phyloP scores from a whole-genome alignment of 2,797 vertebrate species.

The Choloepus didactylus region DNA sequence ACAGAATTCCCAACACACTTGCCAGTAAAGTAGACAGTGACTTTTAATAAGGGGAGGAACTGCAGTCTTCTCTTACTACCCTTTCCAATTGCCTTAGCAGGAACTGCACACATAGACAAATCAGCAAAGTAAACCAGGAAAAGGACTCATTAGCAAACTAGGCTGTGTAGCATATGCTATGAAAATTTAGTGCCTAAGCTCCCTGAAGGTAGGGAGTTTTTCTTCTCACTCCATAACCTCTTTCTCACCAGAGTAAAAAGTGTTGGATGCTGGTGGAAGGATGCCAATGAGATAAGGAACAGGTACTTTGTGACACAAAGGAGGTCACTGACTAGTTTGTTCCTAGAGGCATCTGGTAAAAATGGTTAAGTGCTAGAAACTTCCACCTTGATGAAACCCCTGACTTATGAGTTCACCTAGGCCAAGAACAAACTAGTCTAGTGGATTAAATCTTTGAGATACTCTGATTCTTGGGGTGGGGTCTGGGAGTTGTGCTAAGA shows the following conservation, averaged over 20 bases:
- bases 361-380: conserved; percentile 51
- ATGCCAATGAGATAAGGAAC: conserved; percentile 12
- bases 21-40: conserved; percentile 10
- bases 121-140: conserved; percentile 38
- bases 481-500: neutral
- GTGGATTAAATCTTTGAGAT: conserved; percentile 35
- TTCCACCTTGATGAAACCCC: conserved; percentile 25
- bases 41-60: conserved; percentile 23
- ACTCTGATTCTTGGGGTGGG: conserved; percentile 44
- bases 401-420: conserved; percentile 28
- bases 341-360: conserved; percentile 47
- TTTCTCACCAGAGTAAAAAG: conserved; percentile 37
- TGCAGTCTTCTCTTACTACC: conserved; percentile 26
- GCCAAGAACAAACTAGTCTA: conserved; percentile 11
- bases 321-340: conserved; percentile 4
- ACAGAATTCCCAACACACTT: neutral
- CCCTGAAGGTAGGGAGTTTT: neutral
- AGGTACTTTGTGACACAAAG: conserved; percentile 36
- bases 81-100: conserved; percentile 37
- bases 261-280: conserved; percentile 8
- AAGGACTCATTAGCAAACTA: conserved; percentile 46
- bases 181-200: neutral
- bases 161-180: neutral
- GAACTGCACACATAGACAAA: conserved; percentile 17
- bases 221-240: neutral